Percentiles rank a stretch among this genome's conserved stretches.
Conservation (phyloP, 2,113 vertebrate genomes). For the Taxidea taxus region DNA sequence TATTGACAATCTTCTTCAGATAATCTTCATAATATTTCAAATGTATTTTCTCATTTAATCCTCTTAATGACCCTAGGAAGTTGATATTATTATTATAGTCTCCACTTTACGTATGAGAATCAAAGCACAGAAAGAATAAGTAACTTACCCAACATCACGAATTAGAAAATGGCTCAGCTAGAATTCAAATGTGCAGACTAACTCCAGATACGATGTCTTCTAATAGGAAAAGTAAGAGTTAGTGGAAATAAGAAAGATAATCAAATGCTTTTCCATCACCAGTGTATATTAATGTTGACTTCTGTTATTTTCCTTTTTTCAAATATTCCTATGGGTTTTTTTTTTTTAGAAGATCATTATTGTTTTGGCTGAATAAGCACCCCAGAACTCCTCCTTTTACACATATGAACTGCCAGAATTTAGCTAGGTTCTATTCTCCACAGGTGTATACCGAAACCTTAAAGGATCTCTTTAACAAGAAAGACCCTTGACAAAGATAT, state of each 20-base stretch:
- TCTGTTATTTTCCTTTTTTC: not conserved
- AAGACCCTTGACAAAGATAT: not conserved
- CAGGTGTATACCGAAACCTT: not conserved
- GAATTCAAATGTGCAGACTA: not conserved
- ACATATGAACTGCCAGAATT: not conserved
- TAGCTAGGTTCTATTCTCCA: not conserved
- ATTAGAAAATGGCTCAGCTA: not conserved
- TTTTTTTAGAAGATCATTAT: not conserved
- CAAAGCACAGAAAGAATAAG: not conserved
- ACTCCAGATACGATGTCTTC: not conserved
- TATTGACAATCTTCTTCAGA: not conserved
- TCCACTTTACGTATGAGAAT: not conserved
- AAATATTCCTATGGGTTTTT: not conserved
- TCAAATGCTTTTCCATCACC: not conserved
- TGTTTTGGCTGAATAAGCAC: not conserved
- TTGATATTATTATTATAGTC: not conserved
- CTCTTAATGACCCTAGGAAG: not conserved
- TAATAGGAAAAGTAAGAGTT: not conserved
- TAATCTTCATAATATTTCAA: not conserved
- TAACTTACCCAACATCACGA: not conserved
- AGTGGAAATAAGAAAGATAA: not conserved
- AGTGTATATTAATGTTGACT: not conserved
- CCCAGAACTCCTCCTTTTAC: not conserved
- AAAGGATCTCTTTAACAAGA: not conserved
- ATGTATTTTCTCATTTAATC: not conserved